Percentiles rank a stretch among this genome's conserved stretches.
Evolutionary conservation across 2,888 invertebrate species (phyloP).

Genomic region (Melinaea marsaeus): DNA sequence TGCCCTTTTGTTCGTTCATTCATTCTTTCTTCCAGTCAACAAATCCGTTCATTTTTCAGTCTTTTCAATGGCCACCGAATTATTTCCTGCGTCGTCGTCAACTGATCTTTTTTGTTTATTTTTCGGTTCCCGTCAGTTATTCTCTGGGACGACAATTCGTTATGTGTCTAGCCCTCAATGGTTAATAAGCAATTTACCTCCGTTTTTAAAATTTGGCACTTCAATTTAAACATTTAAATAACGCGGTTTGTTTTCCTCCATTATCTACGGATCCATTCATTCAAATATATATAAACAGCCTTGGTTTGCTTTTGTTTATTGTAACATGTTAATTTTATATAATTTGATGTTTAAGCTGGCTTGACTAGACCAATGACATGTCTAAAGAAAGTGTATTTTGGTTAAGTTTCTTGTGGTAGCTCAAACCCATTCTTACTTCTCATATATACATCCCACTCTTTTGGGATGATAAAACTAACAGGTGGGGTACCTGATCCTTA

Average conservation of each 20-base stretch:
- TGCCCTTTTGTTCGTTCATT: slow-evolving; percentile 75
- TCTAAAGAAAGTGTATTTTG: too few relatives aligned
- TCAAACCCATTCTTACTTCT: too few relatives aligned
- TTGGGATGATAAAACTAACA: too few relatives aligned
- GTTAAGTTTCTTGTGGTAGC: too few relatives aligned
- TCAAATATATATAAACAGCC: not conserved
- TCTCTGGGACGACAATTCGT: slow-evolving; percentile 34
- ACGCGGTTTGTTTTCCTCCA: not conserved
- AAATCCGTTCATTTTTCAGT: slow-evolving; percentile 69
- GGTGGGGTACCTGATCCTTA: too few relatives aligned
- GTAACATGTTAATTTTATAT: too few relatives aligned
- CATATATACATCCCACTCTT: too few relatives aligned
- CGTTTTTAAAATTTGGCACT: slow-evolving; percentile 2
- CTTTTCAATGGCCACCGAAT: slow-evolving; percentile 60
- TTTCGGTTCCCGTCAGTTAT: slow-evolving; percentile 38
- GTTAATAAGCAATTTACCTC: slow-evolving; percentile 25
- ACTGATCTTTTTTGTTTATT: slow-evolving; percentile 46
- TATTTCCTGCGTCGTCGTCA: slow-evolving; percentile 72
- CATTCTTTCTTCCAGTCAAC: slow-evolving; percentile 66
- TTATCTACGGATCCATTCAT: not conserved
- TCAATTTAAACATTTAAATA: slow-evolving; percentile 1
- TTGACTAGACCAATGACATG: too few relatives aligned
- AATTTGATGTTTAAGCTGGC: too few relatives aligned
- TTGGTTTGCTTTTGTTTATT: too few relatives aligned
- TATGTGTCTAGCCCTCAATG: slow-evolving; percentile 23